Percentiles rank a stretch among this genome's conserved stretches.
Conservation (phyloP, 2,797 vertebrate species). For the Galagoides demidoff region DNA sequence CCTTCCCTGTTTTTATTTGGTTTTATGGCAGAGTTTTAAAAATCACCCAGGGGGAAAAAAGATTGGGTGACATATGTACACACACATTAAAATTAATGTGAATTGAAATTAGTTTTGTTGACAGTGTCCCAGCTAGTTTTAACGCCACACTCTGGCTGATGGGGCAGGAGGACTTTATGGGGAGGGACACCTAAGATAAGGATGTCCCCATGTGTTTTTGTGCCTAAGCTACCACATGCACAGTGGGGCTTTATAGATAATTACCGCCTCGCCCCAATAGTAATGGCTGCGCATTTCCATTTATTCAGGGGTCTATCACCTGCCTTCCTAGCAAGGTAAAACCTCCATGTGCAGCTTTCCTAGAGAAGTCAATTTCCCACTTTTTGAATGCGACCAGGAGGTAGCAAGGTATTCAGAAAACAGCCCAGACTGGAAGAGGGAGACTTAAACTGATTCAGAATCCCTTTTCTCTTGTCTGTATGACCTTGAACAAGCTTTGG, state of each 20-base stretch:
- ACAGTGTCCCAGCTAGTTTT: conserved; percentile 15
- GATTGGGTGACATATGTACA: conserved; percentile 44
- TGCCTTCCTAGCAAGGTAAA: neutral
- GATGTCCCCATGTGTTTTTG: neutral
- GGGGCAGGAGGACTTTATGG: neutral
- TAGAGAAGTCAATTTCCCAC: neutral
- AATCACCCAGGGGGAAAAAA: conserved; percentile 52
- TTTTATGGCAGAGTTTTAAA: conserved; percentile 69
- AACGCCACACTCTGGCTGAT: neutral
- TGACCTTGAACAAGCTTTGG: neutral
- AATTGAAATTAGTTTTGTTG: conserved; percentile 30
- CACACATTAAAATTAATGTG: conserved; percentile 59
- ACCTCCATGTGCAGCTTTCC: neutral
- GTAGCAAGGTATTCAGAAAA: neutral
- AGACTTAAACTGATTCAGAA: neutral
- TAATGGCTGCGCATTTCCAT: neutral
- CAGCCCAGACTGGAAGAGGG: neutral
- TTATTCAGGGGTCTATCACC: neutral
- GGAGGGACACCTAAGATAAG: neutral
- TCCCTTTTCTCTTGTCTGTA: neutral
- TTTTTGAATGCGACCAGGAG: neutral
- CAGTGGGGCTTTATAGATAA: neutral
- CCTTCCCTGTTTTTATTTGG: conserved; percentile 62
- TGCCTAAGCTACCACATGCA: neutral
- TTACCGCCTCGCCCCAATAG: no score